Evolutionary conservation across 2,113 vertebrate genomes (phyloP).

Genomic region (Ranitomeya imitator): DNA sequence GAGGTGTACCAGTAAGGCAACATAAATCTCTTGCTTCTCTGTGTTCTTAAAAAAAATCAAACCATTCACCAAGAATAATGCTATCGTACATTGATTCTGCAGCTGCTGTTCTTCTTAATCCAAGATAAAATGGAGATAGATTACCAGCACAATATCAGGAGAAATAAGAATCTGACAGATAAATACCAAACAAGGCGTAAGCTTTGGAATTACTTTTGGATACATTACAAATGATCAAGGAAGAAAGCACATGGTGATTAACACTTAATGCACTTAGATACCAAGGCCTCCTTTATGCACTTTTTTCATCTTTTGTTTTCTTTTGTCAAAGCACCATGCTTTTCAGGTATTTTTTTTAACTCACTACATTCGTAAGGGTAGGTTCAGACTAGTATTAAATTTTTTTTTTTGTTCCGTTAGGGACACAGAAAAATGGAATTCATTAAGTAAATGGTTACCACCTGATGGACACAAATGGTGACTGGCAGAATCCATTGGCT

Average conservation of each 20-base stretch:
- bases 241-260: not conserved
- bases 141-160: slow-evolving; percentile 9
- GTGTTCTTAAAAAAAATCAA: slow-evolving; percentile 33
- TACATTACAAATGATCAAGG: not conserved
- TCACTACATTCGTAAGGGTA: too few relatives aligned
- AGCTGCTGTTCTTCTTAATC: slow-evolving; percentile 29
- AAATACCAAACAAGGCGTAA: slow-evolving; percentile 6
- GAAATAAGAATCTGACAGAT: slow-evolving; percentile 16
- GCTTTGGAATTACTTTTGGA: not conserved
- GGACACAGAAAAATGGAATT: too few relatives aligned
- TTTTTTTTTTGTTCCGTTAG: too few relatives aligned
- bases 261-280: not conserved
- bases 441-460: too few relatives aligned
- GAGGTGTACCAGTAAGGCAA: not conserved
- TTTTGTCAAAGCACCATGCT: too few relatives aligned
- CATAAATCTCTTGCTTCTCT: slow-evolving; percentile 6
- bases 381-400: too few relatives aligned
- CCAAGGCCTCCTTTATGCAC: not conserved
- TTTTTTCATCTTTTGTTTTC: too few relatives aligned
- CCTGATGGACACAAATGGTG: too few relatives aligned
- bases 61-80: slow-evolving; percentile 35
- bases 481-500: too few relatives aligned
- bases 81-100: slow-evolving; percentile 28
- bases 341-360: too few relatives aligned
- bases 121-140: slow-evolving; percentile 34